These are phyloP conservation scores for Bovichtus diacanthus DNA, from an alignment of 2,797 vertebrate genomes.

Conservation along the genomic window DNA sequence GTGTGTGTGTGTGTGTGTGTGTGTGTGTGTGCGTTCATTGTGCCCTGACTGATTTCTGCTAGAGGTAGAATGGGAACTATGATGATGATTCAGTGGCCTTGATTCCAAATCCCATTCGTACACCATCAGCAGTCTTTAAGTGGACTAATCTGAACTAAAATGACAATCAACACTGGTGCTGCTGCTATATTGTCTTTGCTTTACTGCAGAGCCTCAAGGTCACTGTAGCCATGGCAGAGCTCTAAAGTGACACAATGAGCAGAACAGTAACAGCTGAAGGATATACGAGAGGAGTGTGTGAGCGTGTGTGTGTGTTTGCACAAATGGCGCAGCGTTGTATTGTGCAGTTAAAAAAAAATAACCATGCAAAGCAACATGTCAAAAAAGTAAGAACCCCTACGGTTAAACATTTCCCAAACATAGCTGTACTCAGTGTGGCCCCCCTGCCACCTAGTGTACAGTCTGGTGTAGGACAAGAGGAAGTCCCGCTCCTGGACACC, in stretches of 20 bases:
- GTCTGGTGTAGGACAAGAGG: background rate
- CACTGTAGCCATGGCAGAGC: background rate
- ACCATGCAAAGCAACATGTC: slow-evolving; percentile 1
- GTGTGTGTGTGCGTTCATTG: background rate
- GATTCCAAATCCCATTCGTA: slow-evolving; percentile 57
- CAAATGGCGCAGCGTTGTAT: background rate
- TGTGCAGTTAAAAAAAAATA: background rate
- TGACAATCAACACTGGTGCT: slow-evolving; percentile 23
- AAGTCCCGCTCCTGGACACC: background rate
- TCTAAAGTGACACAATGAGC: slow-evolving; percentile 28
- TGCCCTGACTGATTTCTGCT: background rate
- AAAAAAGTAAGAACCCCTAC: background rate
- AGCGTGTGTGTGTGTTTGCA: background rate
- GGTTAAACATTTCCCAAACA: background rate
- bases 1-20: too few relatives aligned
- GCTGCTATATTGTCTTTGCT: slow-evolving; percentile 28
- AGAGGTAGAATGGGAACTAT: background rate
- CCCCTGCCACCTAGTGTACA: slow-evolving; percentile 67
- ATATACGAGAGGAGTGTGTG: slow-evolving; percentile 2
- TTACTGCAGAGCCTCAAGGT: slow-evolving; percentile 42
- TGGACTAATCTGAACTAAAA: slow-evolving; percentile 19
- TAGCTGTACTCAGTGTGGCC: background rate
- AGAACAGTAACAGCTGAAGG: slow-evolving; percentile 8
- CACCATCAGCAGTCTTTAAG: slow-evolving; percentile 53
- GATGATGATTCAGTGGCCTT: slow-evolving; percentile 55